phyloP scores from a whole-genome alignment of 2,113 vertebrate genomes.

The Solenodon paradoxus region DNA sequence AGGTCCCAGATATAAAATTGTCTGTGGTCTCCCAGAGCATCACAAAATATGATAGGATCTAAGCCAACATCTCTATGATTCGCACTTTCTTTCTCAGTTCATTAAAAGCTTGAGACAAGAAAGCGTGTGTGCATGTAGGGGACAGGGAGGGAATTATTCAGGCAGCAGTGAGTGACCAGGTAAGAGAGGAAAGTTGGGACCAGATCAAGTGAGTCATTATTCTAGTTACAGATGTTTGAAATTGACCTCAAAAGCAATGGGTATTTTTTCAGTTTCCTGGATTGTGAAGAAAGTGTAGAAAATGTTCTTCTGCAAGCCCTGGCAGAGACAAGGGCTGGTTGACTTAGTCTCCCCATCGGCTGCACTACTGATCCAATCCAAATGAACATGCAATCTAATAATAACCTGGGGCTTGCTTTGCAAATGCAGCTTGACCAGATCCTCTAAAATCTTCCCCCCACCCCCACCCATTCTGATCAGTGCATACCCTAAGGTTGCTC shows the following conservation, averaged over 20 bases:
- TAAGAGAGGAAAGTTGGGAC: neutral
- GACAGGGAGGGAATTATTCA: neutral
- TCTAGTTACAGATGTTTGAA: neutral
- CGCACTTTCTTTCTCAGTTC: neutral
- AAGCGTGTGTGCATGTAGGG: accelerated
- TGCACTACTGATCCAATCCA: neutral
- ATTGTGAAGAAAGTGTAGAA: neutral
- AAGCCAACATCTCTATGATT: neutral
- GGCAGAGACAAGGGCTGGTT: neutral
- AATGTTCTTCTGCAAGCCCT: neutral
- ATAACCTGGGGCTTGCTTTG: neutral
- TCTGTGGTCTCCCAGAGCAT: neutral
- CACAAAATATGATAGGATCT: neutral
- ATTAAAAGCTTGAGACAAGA: neutral
- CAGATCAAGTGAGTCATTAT: neutral
- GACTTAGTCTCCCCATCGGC: neutral
- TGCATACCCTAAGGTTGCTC: accelerated
- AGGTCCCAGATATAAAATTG: neutral
- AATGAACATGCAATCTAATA: neutral
- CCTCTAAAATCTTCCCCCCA: too few relatives aligned
- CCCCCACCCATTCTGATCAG: neutral
- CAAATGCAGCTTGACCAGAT: neutral
- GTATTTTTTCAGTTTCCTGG: neutral
- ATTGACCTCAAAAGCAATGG: neutral
- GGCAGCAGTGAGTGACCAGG: neutral